Evolutionary conservation across 2,888 invertebrate species (phyloP).

Genomic region (Choreutis nemorana): DNA sequence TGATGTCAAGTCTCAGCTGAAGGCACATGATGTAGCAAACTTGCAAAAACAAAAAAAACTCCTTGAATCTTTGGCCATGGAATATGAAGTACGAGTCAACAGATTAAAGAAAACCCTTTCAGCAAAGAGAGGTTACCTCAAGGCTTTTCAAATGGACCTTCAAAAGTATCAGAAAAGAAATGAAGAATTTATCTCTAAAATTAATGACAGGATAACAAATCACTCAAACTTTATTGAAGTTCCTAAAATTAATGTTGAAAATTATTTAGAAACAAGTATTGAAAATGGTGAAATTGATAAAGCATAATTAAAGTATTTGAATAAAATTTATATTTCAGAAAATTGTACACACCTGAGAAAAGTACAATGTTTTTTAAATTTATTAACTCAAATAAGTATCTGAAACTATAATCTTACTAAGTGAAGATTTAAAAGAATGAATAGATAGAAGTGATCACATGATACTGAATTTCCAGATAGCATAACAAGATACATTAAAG

Average conservation of each 20-base stretch:
- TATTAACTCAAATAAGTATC: conserved; percentile 39
- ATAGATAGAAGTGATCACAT: conserved; percentile 22
- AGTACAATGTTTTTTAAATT: conserved; percentile 52
- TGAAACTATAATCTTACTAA: conserved; percentile 34
- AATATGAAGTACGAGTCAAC: conserved; percentile 43
- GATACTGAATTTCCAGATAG: too few relatives aligned
- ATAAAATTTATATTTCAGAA: conserved; percentile 65
- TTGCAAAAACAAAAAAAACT: conserved; percentile 41
- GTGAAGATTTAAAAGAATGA: conserved; percentile 52
- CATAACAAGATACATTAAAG: conserved; percentile 21
- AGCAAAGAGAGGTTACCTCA: conserved; percentile 48
- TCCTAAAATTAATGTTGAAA: conserved; percentile 22
- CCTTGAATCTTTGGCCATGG: conserved; percentile 40
- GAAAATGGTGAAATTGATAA: conserved; percentile 32
- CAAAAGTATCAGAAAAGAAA: conserved; percentile 52
- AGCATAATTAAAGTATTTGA: conserved; percentile 32
- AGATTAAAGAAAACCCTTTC: conserved; percentile 37
- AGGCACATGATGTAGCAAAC: conserved; percentile 38
- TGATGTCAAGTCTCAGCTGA: conserved; percentile 42
- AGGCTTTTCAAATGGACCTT: conserved; percentile 48
- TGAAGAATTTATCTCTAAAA: conserved; percentile 34
- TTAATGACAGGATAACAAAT: conserved; percentile 35
- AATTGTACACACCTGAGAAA: conserved; percentile 62
- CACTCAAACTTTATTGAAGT: conserved; percentile 26
- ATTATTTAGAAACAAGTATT: conserved; percentile 33